These are phyloP conservation scores for Pomatostomus ruficeps DNA, from an alignment of 2,113 vertebrate species.

Conservation along the genomic window DNA sequence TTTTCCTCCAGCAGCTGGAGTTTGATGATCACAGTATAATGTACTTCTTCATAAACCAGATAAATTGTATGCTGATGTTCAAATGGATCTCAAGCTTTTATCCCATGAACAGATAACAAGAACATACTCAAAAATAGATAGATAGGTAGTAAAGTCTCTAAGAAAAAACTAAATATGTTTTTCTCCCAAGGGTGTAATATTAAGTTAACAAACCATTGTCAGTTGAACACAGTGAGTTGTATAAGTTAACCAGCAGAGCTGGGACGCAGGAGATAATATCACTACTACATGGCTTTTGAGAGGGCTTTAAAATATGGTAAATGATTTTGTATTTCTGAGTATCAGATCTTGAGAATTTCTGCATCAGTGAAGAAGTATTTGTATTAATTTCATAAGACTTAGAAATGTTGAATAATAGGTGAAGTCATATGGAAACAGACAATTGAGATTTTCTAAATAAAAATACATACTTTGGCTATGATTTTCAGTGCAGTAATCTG, in stretches of 20 bases:
- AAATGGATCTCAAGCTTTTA: conserved; percentile 67
- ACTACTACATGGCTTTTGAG: neutral
- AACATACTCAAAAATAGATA: neutral
- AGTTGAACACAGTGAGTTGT: neutral
- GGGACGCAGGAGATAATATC: neutral
- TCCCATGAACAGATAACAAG: conserved; percentile 1
- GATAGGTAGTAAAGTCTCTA: neutral
- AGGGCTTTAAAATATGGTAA: neutral
- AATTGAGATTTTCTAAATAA: neutral
- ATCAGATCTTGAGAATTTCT: neutral
- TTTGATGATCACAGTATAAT: conserved; percentile 28
- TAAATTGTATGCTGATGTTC: conserved; percentile 49
- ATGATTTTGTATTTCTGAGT: neutral
- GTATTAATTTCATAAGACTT: neutral
- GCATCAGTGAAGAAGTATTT: neutral
- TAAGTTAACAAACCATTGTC: neutral
- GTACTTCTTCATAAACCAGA: conserved; percentile 48
- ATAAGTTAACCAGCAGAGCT: neutral
- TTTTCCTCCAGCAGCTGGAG: conserved; percentile 58
- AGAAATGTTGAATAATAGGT: neutral
- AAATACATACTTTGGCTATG: neutral
- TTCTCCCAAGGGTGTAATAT: neutral
- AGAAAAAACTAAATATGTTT: neutral
- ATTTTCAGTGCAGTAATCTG: neutral
- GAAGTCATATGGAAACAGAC: neutral